Percentiles rank a stretch among this genome's conserved stretches.
Conservation (phyloP, 2,113 vertebrate genomes). For the Odocoileus virginianus region DNA sequence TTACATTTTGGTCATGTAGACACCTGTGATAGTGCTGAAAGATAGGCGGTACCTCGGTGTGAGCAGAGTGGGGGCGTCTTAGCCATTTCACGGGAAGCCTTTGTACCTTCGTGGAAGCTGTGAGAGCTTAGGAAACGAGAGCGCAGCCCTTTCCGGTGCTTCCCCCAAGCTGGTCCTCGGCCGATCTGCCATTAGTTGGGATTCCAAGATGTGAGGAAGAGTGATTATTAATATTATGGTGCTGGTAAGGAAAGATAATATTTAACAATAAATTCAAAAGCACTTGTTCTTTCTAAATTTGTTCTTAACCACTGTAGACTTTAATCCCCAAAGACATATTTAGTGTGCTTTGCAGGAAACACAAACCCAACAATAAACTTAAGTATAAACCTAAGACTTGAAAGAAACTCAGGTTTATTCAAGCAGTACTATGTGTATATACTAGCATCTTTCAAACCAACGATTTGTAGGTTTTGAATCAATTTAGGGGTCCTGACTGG, state of each 20-base stretch:
- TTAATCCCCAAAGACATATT: not conserved
- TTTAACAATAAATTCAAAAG: not conserved
- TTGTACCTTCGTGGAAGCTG: not conserved
- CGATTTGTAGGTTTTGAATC: not conserved
- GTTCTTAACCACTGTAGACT: not conserved
- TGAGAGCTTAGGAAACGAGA: no score
- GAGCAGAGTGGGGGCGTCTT: not conserved
- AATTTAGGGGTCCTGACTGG: not conserved
- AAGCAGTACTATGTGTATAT: not conserved
- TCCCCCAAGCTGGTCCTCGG: not conserved
- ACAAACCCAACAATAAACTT: not conserved
- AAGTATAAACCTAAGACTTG: not conserved
- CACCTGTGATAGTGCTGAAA: not conserved
- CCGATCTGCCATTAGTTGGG: accelerated
- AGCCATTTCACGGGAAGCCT: no score
- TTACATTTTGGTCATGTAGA: not conserved
- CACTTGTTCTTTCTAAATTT: not conserved
- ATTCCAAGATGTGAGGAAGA: not conserved
- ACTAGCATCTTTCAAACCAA: not conserved
- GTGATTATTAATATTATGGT: not conserved
- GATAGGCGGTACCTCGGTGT: not conserved
- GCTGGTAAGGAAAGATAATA: not conserved
- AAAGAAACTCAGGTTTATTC: not conserved
- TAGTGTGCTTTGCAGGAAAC: not conserved
- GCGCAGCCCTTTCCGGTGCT: not conserved